Evolutionary conservation across 1,140 invertebrate species (phyloP), one percentile per base, ranked within the genome.

Genomic region (Drosophila kepulauana): DNA sequence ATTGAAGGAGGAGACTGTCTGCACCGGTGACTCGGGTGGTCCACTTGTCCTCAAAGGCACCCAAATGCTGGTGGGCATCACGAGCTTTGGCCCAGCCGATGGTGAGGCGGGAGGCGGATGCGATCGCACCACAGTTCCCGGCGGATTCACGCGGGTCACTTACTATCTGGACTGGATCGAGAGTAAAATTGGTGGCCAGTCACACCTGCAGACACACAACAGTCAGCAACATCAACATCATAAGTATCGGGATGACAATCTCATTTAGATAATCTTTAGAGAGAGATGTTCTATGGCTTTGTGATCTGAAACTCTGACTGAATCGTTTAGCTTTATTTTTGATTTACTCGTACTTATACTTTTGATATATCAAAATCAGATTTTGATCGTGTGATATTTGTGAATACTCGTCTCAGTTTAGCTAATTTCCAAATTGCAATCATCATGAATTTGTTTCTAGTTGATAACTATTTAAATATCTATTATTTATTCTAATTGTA

Each of bases 81-180:
- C 91, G 0, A 92, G 91, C 52, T 92, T 92, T 33, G 91, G 91
- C 1, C 91, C 89, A 0, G 91, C 91, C 10, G 87, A 92, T 56
- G 91, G 81, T 6, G 72, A 63, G 4, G 56, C 72, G 0, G 82
- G 76, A 16, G 79, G 80, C 45, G 84, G 91, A 0, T 92, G 91
- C 57, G 91, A 92, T 7, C 58, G 67, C 13, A 91, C 89, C 15
- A 92, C 77, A 30, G 79, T 91, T 6, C 90, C 91, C 0, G 91
- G 91, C 0, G 91, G 91, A 2, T 92, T 92, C 20, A 92, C 91
- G 1, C 70, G 91, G 15, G 91, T 92, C 11, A 92, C 91, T 1
- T 51, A 91, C 43, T 92, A 92, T 61, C 57, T 92, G 62, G 76
- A 91, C 75, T 92, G 91, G 91, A 92, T 92, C 25, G 82, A 91